Conservation (phyloP, 2,888 invertebrate species). For the Dione juno region DNA sequence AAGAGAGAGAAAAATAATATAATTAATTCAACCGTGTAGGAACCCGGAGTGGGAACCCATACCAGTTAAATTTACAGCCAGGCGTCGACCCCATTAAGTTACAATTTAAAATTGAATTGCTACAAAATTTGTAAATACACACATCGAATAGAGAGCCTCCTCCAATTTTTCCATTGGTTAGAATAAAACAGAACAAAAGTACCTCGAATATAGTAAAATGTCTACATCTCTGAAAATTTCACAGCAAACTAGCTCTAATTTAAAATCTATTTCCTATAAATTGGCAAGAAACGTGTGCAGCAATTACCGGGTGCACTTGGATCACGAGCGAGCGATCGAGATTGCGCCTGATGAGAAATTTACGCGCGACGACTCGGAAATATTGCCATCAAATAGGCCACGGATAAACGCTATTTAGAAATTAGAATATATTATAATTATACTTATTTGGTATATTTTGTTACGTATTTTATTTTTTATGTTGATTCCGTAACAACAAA, state of each 20-base stretch:
- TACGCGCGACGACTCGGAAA: constrained; percentile 69
- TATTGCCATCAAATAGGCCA: constrained; percentile 52
- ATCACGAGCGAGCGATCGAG: constrained; percentile 55
- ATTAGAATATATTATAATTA: constrained; percentile 14
- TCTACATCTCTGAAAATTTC: background rate
- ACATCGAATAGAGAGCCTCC: no score
- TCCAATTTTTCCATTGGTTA: no score
- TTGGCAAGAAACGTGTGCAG: constrained; percentile 38
- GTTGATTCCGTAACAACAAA: no score
- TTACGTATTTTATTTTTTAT: background rate
- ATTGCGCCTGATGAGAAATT: constrained; percentile 71
- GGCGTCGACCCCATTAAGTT: no score
- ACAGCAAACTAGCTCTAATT: constrained; percentile 16
- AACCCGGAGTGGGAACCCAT: no score
- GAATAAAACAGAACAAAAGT: background rate
- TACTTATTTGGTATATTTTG: background rate
- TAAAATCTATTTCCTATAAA: constrained; percentile 42
- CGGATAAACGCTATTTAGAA: constrained; percentile 27
- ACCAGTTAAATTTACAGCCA: no score
- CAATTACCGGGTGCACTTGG: constrained; percentile 47
- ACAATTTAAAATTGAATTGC: no score
- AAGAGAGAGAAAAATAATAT: no score
- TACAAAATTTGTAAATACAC: no score
- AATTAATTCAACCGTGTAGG: no score
- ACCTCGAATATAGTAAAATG: background rate